Evolutionary conservation across 2,113 vertebrate species (phyloP).

Genomic region (Tauraco erythrolophus): DNA sequence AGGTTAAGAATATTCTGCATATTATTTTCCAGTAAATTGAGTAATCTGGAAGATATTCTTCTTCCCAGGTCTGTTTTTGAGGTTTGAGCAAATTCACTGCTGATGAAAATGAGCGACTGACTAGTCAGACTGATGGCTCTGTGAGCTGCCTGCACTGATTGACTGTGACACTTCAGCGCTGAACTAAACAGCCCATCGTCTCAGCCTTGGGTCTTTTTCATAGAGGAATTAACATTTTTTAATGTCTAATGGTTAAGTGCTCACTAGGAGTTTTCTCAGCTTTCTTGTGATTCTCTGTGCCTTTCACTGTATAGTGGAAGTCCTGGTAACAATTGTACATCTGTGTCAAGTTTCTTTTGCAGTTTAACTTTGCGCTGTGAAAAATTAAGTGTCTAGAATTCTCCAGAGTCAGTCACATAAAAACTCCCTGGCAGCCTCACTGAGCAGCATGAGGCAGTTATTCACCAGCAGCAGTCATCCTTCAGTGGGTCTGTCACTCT

Average conservation of each 20-base stretch:
- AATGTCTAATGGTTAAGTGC: not conserved
- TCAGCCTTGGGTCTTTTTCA: not conserved
- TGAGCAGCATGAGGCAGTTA: not conserved
- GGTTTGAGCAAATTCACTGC: not conserved
- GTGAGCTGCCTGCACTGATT: not conserved
- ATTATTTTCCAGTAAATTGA: not conserved
- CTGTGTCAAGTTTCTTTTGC: not conserved
- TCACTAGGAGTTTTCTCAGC: not conserved
- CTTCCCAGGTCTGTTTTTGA: not conserved
- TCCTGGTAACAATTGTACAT: not conserved
- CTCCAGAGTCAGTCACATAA: not conserved
- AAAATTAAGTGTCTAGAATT: not conserved
- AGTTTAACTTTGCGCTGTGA: not conserved
- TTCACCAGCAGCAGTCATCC: not conserved
- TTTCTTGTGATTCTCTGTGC: not conserved
- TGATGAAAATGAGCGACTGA: not conserved
- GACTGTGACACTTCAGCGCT: not conserved
- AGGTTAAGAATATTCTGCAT: not conserved
- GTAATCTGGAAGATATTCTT: not conserved
- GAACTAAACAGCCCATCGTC: not conserved
- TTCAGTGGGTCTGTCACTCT: not conserved
- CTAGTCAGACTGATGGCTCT: not conserved
- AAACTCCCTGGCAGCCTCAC: not conserved
- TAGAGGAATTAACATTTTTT: not conserved
- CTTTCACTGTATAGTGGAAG: not conserved